Evolutionary conservation across 2,888 invertebrate species (phyloP).

Genomic region (Barypeithes pellucidus): DNA sequence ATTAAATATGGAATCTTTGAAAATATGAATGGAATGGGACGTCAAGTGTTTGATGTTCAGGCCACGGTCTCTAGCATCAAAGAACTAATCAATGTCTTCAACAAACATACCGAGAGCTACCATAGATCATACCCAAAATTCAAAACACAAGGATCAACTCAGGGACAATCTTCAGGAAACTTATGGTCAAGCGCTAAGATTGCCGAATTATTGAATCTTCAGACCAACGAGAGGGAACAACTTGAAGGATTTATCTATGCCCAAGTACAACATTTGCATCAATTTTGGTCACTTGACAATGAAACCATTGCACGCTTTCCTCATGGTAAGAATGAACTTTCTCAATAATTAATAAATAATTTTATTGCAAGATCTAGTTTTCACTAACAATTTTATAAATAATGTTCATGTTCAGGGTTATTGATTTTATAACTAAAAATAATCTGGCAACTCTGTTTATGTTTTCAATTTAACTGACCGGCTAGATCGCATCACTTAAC

Average conservation of each 20-base stretch:
- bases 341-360: not conserved
- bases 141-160: not conserved
- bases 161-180: constrained; percentile 9
- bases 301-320: constrained; percentile 73
- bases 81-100: constrained; percentile 64
- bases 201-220: constrained; percentile 74
- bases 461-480: too few species aligned
- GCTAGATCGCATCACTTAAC: too few species aligned
- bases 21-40: constrained; percentile 67
- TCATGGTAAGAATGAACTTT: constrained; percentile 60
- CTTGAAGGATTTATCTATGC: constrained; percentile 75
- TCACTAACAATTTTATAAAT: not conserved
- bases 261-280: constrained; percentile 70
- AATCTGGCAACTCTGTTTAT: too few species aligned
- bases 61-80: constrained; percentile 71
- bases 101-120: constrained; percentile 62
- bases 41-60: constrained; percentile 59
- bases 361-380: not conserved
- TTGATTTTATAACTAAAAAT: too few species aligned
- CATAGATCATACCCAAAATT: constrained; percentile 41
- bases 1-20: constrained; percentile 62
- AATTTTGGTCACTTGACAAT: constrained; percentile 74
- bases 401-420: too few species aligned
- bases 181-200: constrained; percentile 74
- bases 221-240: constrained; percentile 72